These are phyloP conservation scores for Diorhabda elongata DNA, from an alignment of 1,140 invertebrate species.

Conservation along the genomic window DNA sequence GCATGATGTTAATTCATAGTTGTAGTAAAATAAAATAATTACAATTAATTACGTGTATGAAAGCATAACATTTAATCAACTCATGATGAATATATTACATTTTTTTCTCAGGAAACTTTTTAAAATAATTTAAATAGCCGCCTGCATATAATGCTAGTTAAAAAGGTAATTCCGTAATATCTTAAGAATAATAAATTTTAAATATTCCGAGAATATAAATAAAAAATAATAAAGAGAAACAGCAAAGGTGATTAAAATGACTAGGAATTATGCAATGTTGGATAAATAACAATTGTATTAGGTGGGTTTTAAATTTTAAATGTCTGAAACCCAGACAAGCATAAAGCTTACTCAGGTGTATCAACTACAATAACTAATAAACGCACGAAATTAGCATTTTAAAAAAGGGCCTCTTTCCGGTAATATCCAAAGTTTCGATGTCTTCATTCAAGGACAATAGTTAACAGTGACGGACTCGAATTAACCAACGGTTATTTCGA, in stretches of 20 bases:
- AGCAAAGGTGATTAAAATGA: not conserved
- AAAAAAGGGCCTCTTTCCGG: slow-evolving; percentile 14
- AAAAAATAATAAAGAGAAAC: not conserved
- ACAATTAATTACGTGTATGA: no score
- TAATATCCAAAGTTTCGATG: slow-evolving; percentile 4
- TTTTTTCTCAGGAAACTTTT: no score
- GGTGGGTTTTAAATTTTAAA: slow-evolving; percentile 8
- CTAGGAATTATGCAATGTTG: not conserved
- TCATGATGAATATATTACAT: no score
- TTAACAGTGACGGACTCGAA: not conserved
- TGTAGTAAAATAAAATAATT: no score
- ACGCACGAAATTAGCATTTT: slow-evolving; percentile 10
- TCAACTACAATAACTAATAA: slow-evolving; percentile 10
- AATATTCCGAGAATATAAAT: not conserved
- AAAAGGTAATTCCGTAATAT: not conserved
- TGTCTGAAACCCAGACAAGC: slow-evolving; percentile 9
- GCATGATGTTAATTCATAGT: no score
- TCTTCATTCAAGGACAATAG: slow-evolving; percentile 12
- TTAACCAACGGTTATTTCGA: no score
- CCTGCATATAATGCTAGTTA: not conserved
- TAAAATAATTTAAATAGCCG: no score
- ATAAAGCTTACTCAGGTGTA: slow-evolving; percentile 5
- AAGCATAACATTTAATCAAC: no score
- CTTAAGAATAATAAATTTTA: not conserved
- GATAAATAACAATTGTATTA: not conserved